Evolutionary conservation across 2,888 invertebrate species (phyloP).

Genomic region (Cristatella mucedo): DNA sequence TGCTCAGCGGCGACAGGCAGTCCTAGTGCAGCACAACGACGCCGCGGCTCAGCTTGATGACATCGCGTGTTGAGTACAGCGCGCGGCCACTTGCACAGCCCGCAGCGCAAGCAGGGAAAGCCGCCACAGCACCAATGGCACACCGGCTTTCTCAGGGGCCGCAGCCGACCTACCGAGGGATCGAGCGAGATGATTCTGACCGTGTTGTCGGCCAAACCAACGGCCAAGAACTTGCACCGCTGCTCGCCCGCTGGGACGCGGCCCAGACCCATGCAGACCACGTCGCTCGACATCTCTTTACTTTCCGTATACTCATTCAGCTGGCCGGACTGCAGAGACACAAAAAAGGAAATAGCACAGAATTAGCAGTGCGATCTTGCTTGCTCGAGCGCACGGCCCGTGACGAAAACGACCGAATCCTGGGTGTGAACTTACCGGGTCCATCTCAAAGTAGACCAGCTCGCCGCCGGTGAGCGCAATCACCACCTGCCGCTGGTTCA

Average conservation of each 20-base stretch:
- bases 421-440: slow-evolving; percentile 71
- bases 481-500: slow-evolving; percentile 93
- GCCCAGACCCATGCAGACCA: slow-evolving; percentile 93
- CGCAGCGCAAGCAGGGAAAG: no score
- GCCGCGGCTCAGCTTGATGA: no score
- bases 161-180: slow-evolving; percentile 61
- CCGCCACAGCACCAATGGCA: no score
- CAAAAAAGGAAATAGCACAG: slow-evolving; percentile 31
- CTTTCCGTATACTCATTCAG: slow-evolving; percentile 94
- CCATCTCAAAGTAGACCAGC: slow-evolving; percentile 98
- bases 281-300: slow-evolving; percentile 87
- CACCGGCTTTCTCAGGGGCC: no score
- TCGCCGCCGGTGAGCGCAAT: slow-evolving; percentile 94
- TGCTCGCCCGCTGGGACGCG: slow-evolving; percentile 88
- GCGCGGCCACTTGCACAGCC: no score
- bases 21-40: slow-evolving; percentile 50
- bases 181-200: slow-evolving; percentile 93
- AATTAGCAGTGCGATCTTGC: neutral
- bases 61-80: no score
- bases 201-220: slow-evolving; percentile 85
- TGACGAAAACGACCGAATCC: no score
- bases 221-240: slow-evolving; percentile 82
- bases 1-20: slow-evolving; percentile 79
- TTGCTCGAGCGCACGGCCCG: no score
- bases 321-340: slow-evolving; percentile 96